These are phyloP conservation scores for Ypsolopha scabrella DNA, from an alignment of 2,888 invertebrate genomes.

Conservation along the genomic window DNA sequence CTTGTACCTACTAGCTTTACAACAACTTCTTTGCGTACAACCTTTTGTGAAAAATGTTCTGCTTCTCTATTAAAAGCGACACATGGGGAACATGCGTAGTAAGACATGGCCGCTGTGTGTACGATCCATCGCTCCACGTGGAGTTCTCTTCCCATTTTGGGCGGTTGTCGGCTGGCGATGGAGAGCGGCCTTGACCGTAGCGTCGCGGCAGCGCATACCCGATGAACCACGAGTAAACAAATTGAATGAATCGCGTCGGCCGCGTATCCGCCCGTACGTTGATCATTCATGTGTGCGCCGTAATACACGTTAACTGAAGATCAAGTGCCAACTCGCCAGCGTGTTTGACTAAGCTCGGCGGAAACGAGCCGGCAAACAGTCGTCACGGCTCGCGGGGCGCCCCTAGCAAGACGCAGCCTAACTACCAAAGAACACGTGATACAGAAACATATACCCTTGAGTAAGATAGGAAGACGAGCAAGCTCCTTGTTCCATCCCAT, in stretches of 20 bases:
- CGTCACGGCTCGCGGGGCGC: slow-evolving; percentile 56
- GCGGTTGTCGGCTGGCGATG: slow-evolving; percentile 42
- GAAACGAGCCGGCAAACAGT: slow-evolving; percentile 23
- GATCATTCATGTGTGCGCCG: slow-evolving; percentile 58
- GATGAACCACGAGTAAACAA: slow-evolving; percentile 50
- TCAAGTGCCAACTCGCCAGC: slow-evolving; percentile 30
- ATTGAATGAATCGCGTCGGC: slow-evolving; percentile 66
- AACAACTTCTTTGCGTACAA: too few species aligned
- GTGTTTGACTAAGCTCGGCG: slow-evolving; percentile 37
- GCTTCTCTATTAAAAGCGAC: neutral
- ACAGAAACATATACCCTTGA: slow-evolving; percentile 19
- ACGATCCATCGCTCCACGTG: neutral
- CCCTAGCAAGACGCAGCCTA: slow-evolving; percentile 37
- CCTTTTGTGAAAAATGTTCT: too few species aligned
- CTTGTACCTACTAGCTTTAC: neutral
- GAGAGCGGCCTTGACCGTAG: slow-evolving; percentile 55
- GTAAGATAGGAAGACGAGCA: slow-evolving; percentile 13
- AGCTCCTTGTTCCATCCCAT: slow-evolving; percentile 39
- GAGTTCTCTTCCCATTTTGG: slow-evolving; percentile 15
- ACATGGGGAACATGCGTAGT: neutral
- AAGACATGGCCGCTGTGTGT: neutral
- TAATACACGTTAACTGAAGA: slow-evolving; percentile 56
- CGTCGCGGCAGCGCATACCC: slow-evolving; percentile 33
- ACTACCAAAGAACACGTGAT: slow-evolving; percentile 16
- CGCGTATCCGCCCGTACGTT: slow-evolving; percentile 38